Percentiles rank a stretch among this genome's conserved stretches.
Evolutionary conservation across 2,888 invertebrate genomes (phyloP).

Genomic region (Andrena praecox): DNA sequence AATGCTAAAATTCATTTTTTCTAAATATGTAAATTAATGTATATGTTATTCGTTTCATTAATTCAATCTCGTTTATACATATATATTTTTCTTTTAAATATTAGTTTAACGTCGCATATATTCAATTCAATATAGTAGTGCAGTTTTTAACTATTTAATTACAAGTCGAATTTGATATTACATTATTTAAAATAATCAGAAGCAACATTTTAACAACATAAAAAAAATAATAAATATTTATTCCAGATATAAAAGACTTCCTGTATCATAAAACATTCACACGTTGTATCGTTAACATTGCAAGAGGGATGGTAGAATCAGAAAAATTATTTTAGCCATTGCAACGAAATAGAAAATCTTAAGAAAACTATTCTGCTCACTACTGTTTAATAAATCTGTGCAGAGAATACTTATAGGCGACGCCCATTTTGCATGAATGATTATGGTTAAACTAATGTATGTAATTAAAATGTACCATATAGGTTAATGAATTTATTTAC

Average conservation of each 20-base stretch:
- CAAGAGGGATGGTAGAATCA: neutral
- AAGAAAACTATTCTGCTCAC: conserved; percentile 36
- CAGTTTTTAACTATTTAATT: neutral
- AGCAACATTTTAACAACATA: neutral
- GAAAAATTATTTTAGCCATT: conserved; percentile 13
- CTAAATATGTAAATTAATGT: neutral
- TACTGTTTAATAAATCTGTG: conserved; percentile 33
- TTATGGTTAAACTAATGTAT: conserved; percentile 51
- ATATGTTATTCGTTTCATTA: neutral
- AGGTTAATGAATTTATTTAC: conserved; percentile 59
- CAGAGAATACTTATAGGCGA: conserved; percentile 46
- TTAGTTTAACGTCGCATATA: neutral
- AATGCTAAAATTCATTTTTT: neutral
- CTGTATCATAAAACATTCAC: conserved; percentile 10
- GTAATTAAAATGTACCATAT: conserved; percentile 59
- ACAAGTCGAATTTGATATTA: conserved; percentile 1
- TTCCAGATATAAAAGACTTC: conserved; percentile 18
- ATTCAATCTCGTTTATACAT: neutral
- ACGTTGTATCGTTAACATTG: conserved; percentile 28
- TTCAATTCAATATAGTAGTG: conserved; percentile 13
- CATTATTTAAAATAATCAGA: conserved; percentile 9
- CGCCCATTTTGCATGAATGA: conserved; percentile 50
- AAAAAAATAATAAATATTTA: conserved; percentile 22
- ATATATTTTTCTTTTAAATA: neutral
- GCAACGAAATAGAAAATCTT: conserved; percentile 33